These are phyloP conservation scores for Ptilonorhynchus violaceus DNA, from an alignment of 2,113 vertebrate species.

Conservation along the genomic window DNA sequence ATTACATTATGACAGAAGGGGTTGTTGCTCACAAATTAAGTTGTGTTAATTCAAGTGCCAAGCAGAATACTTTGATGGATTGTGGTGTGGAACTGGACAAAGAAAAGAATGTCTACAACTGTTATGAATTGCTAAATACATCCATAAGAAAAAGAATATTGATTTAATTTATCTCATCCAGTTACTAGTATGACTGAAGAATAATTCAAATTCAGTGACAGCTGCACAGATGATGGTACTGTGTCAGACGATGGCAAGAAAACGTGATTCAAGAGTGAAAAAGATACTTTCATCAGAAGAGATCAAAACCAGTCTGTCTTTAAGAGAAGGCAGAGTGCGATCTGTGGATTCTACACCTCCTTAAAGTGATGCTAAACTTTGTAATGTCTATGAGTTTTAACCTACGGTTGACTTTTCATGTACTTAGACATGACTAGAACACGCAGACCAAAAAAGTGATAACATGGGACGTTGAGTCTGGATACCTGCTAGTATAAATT, in stretches of 20 bases:
- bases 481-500: neutral
- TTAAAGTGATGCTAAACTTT: neutral
- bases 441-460: neutral
- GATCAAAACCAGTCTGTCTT: constrained; percentile 52
- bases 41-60: constrained; percentile 49
- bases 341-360: neutral
- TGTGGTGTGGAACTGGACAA: neutral
- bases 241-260: neutral
- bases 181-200: constrained; percentile 38
- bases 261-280: neutral
- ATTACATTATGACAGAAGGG: constrained; percentile 27
- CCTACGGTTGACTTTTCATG: neutral
- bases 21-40: constrained; percentile 49
- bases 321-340: neutral
- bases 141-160: constrained; percentile 49
- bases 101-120: constrained; percentile 1
- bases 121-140: constrained; percentile 37
- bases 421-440: neutral
- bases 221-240: constrained; percentile 19
- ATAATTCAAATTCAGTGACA: constrained; percentile 52
- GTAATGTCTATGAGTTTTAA: neutral
- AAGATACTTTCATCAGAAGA: constrained; percentile 51
- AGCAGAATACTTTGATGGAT: constrained; percentile 15
- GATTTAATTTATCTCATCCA: constrained; percentile 66
- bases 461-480: neutral